A percentile compares a stretch with the other conserved stretches of the same genome.
phyloP scores from a whole-genome alignment of 1,140 invertebrate genomes.

The Pogonomyrmex californicus region DNA sequence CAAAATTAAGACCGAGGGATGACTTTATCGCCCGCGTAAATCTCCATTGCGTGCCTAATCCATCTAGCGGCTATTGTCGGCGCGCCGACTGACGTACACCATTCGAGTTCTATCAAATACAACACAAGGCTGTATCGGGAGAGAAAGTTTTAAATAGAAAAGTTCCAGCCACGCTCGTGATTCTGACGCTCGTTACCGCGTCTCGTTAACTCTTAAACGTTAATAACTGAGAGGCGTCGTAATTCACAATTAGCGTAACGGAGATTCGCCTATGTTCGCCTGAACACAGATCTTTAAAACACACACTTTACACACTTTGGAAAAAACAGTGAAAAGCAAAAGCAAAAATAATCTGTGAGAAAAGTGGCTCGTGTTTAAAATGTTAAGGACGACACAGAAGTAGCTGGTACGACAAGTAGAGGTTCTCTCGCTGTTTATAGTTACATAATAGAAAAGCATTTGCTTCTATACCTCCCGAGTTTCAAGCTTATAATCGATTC shows the following conservation, averaged over 20 bases:
- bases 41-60: constrained; percentile 66
- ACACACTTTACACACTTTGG: constrained; percentile 37
- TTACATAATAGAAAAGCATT: constrained; percentile 22
- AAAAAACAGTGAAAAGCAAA: background rate
- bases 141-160: constrained; percentile 76
- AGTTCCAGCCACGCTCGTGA: constrained; percentile 55
- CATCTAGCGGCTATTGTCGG: constrained; percentile 1
- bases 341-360: constrained; percentile 15
- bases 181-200: constrained; percentile 62
- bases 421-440: background rate
- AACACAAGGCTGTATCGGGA: constrained; percentile 38
- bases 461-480: background rate
- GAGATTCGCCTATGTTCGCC: background rate
- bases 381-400: background rate
- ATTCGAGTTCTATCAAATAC: constrained; percentile 37
- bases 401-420: background rate
- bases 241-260: constrained; percentile 70
- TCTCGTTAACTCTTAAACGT: constrained; percentile 71
- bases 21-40: constrained; percentile 67
- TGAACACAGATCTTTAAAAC: constrained; percentile 45
- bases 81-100: constrained; percentile 27
- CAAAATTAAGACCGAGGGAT: constrained; percentile 53
- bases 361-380: constrained; percentile 9
- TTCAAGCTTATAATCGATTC: background rate
- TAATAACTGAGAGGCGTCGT: constrained; percentile 68